Base-by-base conservation (phyloP, 2,113 vertebrate genomes). In the Rhabdornis inornatus region DNA sequence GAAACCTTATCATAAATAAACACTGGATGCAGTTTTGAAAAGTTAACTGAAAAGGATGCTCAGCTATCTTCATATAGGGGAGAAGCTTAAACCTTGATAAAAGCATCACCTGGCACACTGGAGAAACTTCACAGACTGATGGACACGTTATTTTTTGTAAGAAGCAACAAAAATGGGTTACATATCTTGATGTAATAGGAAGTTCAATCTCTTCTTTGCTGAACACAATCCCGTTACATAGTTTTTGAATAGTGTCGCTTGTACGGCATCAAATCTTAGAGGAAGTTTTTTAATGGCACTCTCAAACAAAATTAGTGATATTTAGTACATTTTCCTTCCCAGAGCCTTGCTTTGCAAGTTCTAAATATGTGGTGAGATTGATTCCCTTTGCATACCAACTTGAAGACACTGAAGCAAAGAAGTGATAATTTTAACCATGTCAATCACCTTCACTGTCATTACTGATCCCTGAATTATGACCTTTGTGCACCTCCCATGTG, bases 171-270 rank as follows among this genome's bases (percentile, higher is more conserved):
- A 75, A 69, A 25, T 39, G 19, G 7, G 16, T 55, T 79, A 15
- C 9, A 40, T 0, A 0, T 63, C n/a, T 77, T 61, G 30, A 75
- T 27, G 11, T 57, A 59, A 59, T 4, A 59, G 52, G 10, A n/a
- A 28, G 3, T 44, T 84, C 35, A 68, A 87, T 15, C 18, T 84
- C 64, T 71, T 13, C 39, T 91, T 91, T 70, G 37, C 17, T 75
- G 30, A 64, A 44, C 24, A 59, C 66, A 87, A 37, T 31, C 21
- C 19, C 8, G 15, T 68, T 71, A 35, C 16, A 14, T 1, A 12
- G 8, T 60, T 88, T 82, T 64, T 16, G 21, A 13, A 16, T 56
- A 40, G 39, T 30, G 21, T 52, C 84, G 11, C 11, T 89, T 50
- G 47, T 35, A 33, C 10, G 15, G 11, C 42, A 45, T 45, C 50